Conservation (phyloP, 1,140 invertebrate species). For the Ips nitidus region DNA sequence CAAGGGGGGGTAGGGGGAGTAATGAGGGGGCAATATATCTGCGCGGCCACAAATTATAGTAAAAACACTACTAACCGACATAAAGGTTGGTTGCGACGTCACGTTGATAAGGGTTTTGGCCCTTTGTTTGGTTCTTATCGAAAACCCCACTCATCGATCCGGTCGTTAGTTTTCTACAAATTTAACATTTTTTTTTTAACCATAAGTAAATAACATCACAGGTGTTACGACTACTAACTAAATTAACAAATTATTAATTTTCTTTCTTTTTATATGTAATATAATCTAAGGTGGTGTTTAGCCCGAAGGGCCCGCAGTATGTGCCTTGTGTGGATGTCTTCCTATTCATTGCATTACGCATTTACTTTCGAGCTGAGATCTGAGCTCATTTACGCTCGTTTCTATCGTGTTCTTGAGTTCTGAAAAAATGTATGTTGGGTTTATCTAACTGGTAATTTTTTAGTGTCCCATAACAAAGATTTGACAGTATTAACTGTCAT, state of each 20-base stretch:
- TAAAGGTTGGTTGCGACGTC: constrained; percentile 15
- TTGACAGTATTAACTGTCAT: too few species aligned
- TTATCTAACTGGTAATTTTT: not conserved
- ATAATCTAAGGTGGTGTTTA: constrained; percentile 30
- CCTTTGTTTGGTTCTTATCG: constrained; percentile 6
- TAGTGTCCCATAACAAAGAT: too few species aligned
- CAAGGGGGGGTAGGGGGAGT: constrained; percentile 9
- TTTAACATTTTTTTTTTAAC: constrained; percentile 22
- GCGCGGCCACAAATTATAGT: constrained; percentile 13
- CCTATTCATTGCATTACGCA: constrained; percentile 82
- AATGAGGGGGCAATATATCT: constrained; percentile 5
- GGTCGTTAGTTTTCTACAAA: constrained; percentile 7
- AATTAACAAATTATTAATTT: constrained; percentile 39
- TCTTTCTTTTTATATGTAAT: constrained; percentile 17
- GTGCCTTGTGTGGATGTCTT: constrained; percentile 43
- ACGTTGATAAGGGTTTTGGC: constrained; percentile 27
- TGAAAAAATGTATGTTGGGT: constrained; percentile 53
- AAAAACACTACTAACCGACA: constrained; percentile 11
- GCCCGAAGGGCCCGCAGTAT: constrained; percentile 44
- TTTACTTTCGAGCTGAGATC: constrained; percentile 91
- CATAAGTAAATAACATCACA: constrained; percentile 41
- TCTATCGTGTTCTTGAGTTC: constrained; percentile 94
- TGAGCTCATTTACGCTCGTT: constrained; percentile 91
- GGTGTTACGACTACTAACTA: constrained; percentile 41
- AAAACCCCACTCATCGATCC: constrained; percentile 22